Evolutionary conservation across 2,113 vertebrate genomes (phyloP).

Genomic region (Corydoras sp.): DNA sequence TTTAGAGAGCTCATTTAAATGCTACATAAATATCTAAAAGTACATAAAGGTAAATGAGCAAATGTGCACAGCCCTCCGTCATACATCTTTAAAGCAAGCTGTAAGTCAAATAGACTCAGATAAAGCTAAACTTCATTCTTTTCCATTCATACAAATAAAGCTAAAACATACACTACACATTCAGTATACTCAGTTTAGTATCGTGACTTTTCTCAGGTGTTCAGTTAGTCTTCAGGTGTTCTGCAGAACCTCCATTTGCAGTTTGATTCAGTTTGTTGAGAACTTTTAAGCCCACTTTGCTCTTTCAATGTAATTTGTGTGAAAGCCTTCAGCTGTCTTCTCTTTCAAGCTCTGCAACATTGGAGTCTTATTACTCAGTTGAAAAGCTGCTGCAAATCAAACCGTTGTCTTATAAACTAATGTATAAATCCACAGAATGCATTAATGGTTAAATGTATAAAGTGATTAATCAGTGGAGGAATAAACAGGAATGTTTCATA

Average conservation of each 20-base stretch:
- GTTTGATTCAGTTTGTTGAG: slow-evolving; percentile 54
- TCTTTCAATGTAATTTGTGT: slow-evolving; percentile 55
- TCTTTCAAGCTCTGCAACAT: slow-evolving; percentile 42
- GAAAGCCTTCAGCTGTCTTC: slow-evolving; percentile 50
- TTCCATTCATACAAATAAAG: too few species aligned
- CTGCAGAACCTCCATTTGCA: slow-evolving; percentile 22
- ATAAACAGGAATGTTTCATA: neutral
- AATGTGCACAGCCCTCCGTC: too few species aligned
- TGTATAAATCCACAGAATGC: slow-evolving; percentile 8
- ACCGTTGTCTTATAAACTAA: slow-evolving; percentile 6
- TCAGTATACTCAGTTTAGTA: neutral
- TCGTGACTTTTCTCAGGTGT: too few species aligned
- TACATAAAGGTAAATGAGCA: too few species aligned
- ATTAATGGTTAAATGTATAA: slow-evolving; percentile 38
- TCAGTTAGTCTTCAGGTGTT: slow-evolving; percentile 12
- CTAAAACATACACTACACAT: too few species aligned
- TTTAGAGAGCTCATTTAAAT: slow-evolving; percentile 14
- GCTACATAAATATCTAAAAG: too few species aligned
- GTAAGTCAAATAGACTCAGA: too few species aligned
- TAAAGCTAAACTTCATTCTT: too few species aligned
- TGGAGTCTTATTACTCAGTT: slow-evolving; percentile 43
- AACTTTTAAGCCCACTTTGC: slow-evolving; percentile 53
- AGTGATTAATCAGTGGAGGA: neutral
- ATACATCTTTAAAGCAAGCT: too few species aligned
- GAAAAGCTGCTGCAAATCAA: slow-evolving; percentile 32